A percentile compares a stretch with the other conserved stretches of the same genome.
These are phyloP conservation scores for Scomberomorus guttatus DNA, from an alignment of 2,797 vertebrate genomes.

Conservation along the genomic window DNA sequence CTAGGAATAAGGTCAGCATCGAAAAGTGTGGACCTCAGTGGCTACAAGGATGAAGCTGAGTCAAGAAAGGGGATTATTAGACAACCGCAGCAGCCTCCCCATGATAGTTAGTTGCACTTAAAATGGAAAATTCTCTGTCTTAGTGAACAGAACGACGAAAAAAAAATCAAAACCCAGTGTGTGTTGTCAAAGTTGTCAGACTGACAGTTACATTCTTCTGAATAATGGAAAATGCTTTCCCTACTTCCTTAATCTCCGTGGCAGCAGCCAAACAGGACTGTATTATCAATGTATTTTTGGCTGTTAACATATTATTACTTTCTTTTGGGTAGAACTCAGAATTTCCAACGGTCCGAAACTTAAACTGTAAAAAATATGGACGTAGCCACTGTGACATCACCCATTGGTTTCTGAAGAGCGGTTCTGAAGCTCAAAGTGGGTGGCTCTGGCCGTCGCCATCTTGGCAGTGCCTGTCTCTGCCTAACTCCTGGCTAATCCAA, in stretches of 20 bases:
- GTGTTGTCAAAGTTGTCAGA: constrained; percentile 43
- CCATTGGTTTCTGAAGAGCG: no score
- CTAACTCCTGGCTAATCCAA: no score
- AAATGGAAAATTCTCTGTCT: constrained; percentile 13
- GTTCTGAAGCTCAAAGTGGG: no score
- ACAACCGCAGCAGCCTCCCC: constrained; percentile 32
- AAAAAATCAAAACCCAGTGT: not conserved
- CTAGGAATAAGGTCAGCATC: constrained; percentile 75
- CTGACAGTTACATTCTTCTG: constrained; percentile 48
- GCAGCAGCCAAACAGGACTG: constrained; percentile 49
- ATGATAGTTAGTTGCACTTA: constrained; percentile 13
- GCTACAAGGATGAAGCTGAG: constrained; percentile 52
- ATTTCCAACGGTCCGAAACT: no score
- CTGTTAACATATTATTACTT: no score
- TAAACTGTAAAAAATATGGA: no score
- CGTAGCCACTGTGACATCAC: no score
- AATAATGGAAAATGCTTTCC: constrained; percentile 31
- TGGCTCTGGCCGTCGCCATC: no score
- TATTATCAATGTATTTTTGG: not conserved
- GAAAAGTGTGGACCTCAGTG: constrained; percentile 45
- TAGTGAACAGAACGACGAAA: not conserved
- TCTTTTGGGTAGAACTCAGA: no score
- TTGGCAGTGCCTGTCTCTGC: no score
- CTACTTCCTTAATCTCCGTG: constrained; percentile 38
- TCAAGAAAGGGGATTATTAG: constrained; percentile 35